phyloP scores from a whole-genome alignment of 2,888 invertebrate genomes.

The Pristionchus fissidentatus region DNA sequence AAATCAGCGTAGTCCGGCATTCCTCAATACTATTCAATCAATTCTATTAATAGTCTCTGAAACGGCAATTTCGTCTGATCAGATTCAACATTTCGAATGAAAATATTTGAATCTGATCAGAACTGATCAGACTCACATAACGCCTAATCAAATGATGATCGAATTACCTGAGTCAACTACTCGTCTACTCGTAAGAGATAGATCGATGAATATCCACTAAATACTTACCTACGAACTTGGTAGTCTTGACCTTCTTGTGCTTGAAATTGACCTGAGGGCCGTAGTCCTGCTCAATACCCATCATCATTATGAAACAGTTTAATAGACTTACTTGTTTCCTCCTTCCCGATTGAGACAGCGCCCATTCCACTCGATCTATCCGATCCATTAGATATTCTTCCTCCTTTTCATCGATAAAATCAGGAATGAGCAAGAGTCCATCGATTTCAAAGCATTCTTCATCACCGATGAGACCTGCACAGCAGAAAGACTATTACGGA shows the following conservation, averaged over 20 bases:
- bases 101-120: too few relatives aligned
- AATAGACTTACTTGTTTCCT: constrained; percentile 83
- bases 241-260: constrained; percentile 82
- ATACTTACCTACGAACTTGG: constrained; percentile 59
- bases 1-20: constrained; percentile 85
- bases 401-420: constrained; percentile 86
- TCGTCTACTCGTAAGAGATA: too few relatives aligned
- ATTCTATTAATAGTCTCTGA: background rate
- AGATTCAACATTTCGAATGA: too few relatives aligned
- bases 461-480: background rate
- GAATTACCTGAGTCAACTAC: too few relatives aligned
- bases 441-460: constrained; percentile 57
- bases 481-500: background rate
- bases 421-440: constrained; percentile 76
- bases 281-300: constrained; percentile 82
- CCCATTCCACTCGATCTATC: constrained; percentile 89
- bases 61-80: too few relatives aligned
- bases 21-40: constrained; percentile 79
- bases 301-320: constrained; percentile 6
- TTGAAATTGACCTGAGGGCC: constrained; percentile 99
- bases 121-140: too few relatives aligned
- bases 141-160: background rate
- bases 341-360: constrained; percentile 90
- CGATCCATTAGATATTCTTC: constrained; percentile 82
- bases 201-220: too few relatives aligned